Conservation (phyloP, 1,140 invertebrate species). For the Oppia nitens region DNA sequence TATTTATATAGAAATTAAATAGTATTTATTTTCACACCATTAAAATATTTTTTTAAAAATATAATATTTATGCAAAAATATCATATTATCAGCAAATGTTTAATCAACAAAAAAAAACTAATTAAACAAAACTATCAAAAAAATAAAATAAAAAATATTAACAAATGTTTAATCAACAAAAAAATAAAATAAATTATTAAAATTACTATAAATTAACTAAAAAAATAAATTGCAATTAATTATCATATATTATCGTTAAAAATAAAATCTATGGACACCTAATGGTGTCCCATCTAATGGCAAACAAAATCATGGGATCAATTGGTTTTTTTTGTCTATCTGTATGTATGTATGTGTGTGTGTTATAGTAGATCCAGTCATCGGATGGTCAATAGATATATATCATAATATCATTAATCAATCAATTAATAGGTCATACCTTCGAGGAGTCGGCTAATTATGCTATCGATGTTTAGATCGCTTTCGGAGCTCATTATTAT, state of each 20-base stretch:
- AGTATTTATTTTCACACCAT: neutral
- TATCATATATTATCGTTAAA: too few relatives aligned
- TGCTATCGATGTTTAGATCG: slow-evolving; percentile 23
- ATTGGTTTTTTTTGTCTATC: too few relatives aligned
- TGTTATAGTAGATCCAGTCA: too few relatives aligned
- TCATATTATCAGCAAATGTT: neutral
- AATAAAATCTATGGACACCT: too few relatives aligned
- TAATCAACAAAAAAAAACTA: too few relatives aligned
- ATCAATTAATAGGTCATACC: slow-evolving; percentile 15
- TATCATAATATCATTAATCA: neutral
- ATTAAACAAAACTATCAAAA: too few relatives aligned
- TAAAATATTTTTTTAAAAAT: neutral
- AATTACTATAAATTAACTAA: neutral
- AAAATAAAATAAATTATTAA: neutral
- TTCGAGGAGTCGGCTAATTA: slow-evolving; percentile 23
- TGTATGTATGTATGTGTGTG: too few relatives aligned
- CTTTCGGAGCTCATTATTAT: slow-evolving; percentile 9
- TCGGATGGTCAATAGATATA: too few relatives aligned
- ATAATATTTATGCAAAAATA: neutral
- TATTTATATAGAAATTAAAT: neutral
- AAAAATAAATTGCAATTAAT: too few relatives aligned
- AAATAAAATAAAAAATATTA: too few relatives aligned
- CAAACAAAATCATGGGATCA: too few relatives aligned
- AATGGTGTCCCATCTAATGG: too few relatives aligned
- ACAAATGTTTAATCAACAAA: neutral